These are phyloP conservation scores for Xenopus tropicalis DNA, from an alignment of 2,113 vertebrate species.

Conservation along the genomic window DNA sequence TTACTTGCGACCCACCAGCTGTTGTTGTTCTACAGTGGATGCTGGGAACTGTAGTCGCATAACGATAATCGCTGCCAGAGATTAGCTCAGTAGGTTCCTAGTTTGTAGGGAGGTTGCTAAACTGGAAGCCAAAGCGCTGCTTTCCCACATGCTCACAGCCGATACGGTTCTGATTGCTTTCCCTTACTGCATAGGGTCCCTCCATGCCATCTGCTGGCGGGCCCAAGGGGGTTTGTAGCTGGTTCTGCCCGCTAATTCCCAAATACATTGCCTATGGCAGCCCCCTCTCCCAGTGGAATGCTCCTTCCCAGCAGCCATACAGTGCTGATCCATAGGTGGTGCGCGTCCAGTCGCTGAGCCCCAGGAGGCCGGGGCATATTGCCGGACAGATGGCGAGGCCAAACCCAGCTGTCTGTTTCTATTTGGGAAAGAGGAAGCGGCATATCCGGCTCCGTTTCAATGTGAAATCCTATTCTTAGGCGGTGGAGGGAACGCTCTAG, in stretches of 20 bases:
- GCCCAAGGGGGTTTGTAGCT: too few species aligned
- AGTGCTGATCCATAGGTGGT: not conserved
- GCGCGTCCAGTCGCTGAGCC: not conserved
- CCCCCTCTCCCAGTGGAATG: not conserved
- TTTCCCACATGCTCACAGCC: too few species aligned
- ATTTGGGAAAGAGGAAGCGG: slow-evolving; percentile 67
- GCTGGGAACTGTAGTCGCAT: too few species aligned
- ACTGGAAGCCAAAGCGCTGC: too few species aligned
- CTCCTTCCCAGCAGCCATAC: slow-evolving; percentile 10
- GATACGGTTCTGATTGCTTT: not conserved
- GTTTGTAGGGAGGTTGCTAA: too few species aligned
- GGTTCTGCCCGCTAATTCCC: too few species aligned
- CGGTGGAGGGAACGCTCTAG: slow-evolving; percentile 20
- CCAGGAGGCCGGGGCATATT: rapidly evolving
- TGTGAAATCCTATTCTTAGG: slow-evolving; percentile 67
- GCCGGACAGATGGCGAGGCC: not conserved
- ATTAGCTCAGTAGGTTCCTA: too few species aligned
- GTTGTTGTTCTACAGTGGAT: too few species aligned
- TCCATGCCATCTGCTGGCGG: too few species aligned
- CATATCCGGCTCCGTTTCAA: slow-evolving; percentile 66
- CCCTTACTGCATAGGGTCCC: not conserved
- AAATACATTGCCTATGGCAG: slow-evolving; percentile 19
- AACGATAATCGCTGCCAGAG: too few species aligned
- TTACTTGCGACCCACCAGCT: too few species aligned
- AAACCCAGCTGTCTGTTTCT: slow-evolving; percentile 64